These are phyloP conservation scores for Magallana nippona DNA, from an alignment of 2,888 invertebrate genomes.

Conservation along the genomic window DNA sequence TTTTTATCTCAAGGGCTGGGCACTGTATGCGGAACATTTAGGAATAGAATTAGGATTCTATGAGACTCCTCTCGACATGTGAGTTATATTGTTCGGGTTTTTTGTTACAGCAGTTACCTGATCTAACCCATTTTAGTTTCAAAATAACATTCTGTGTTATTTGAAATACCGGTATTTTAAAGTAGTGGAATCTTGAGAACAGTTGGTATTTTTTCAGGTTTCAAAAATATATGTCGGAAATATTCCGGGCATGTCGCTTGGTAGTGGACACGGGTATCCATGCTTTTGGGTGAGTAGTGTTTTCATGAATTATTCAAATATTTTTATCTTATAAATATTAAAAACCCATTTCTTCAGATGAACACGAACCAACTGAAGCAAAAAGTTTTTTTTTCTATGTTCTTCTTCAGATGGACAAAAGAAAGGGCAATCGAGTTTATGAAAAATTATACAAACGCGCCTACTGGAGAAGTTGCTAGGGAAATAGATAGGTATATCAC, in stretches of 20 bases:
- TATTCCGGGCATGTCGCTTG: conserved; percentile 68
- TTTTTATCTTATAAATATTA: no score
- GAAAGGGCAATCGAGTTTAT: conserved; percentile 73
- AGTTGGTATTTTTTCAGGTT: conserved; percentile 56
- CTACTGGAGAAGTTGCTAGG: conserved; percentile 50
- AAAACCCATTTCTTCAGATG: no score
- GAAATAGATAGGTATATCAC: conserved; percentile 77
- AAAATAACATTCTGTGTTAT: neutral
- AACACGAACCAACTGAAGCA: no score
- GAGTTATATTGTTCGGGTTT: conserved; percentile 51
- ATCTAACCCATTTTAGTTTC: neutral
- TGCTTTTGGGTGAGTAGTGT: conserved; percentile 59
- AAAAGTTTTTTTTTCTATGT: neutral
- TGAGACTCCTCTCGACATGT: conserved; percentile 74
- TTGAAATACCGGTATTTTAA: no score
- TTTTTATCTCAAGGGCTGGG: conserved; percentile 80
- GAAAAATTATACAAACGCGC: conserved; percentile 60
- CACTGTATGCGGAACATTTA: conserved; percentile 76
- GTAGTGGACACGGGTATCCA: conserved; percentile 70
- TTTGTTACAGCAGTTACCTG: neutral
- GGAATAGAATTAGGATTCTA: conserved; percentile 78
- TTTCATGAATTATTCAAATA: no score
- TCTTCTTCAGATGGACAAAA: conserved; percentile 69
- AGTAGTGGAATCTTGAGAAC: neutral
- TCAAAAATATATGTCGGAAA: conserved; percentile 67